Base-by-base conservation (phyloP, 2,797 vertebrate genomes). In the Rhinatrema bivittatum region DNA sequence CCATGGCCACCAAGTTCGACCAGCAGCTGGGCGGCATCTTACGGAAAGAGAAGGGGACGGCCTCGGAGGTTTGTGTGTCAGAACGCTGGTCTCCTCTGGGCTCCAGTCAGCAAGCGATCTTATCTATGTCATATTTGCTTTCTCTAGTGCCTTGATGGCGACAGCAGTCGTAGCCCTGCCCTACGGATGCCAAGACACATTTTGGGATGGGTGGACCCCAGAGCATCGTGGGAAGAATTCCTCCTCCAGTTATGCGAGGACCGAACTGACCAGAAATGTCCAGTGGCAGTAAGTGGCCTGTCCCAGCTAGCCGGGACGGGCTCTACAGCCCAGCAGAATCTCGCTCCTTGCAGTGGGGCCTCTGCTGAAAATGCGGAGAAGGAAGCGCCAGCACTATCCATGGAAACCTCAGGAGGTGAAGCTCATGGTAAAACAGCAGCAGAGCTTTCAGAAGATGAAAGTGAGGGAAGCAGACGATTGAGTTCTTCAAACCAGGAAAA, bases 131-230 rank as follows among this genome's bases (percentile, higher is more conserved):
- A 7, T 26, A 30, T 23, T 31, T 10, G 28, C 16, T 7, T 23
- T 16, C 29, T 39, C 26, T 10, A 51, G 48, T 13, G 3, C 16
- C 6, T 16, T 4, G 8, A 12, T 13, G n/a, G 8, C 6, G 20
- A 26, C 5, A 9, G 18, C 9, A 29, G 6, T 23, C 13, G 8
- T 9, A 16, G 16, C 18, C 2, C 42, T n/a, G 46, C 41, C 13
- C 43, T 25, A 3, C 22, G 3, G 0, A 42, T 25, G 31, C 79
- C 48, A 0, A 57, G 29, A 52, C 94, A 96, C 0, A 54, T 93
- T 15, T 58, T 67, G 0, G 81, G 82, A 10, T 90, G 83, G 81
- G 74, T 98, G 1, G 85, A 90, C 56, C 84, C 91, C 1, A 52
- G 42, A 1, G 75, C 73, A 30, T 80, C 86, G 1, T 93, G 90